phyloP scores from a whole-genome alignment of 2,797 vertebrate genomes.

The Vespertilio murinus region DNA sequence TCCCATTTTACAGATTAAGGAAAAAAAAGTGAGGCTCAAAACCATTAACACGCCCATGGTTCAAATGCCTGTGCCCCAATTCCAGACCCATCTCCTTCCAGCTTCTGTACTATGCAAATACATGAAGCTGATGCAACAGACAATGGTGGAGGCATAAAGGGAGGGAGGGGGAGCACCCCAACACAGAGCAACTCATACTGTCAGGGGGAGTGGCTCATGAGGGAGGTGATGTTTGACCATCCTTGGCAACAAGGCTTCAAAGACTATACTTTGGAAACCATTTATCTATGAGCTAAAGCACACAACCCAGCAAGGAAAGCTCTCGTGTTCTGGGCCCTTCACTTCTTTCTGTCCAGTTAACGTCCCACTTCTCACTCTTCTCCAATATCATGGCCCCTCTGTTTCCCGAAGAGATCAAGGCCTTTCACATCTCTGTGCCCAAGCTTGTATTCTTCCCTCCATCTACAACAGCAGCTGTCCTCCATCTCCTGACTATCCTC shows the following conservation, averaged over 20 bases:
- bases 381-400: background rate
- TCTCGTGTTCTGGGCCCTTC: background rate
- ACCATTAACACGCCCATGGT: background rate
- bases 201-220: background rate
- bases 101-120: background rate
- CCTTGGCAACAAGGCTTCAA: background rate
- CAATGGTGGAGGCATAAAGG: rapidly evolving
- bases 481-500: rapidly evolving
- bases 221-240: background rate
- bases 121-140: background rate
- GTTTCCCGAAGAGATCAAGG: background rate
- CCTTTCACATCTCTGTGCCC: background rate
- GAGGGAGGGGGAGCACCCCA: too few species aligned
- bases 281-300: background rate
- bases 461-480: background rate
- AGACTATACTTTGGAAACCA: background rate
- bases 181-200: background rate
- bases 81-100: background rate
- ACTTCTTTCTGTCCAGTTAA: background rate
- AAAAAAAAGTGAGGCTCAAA: background rate
- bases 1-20: background rate
- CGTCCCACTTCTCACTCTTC: background rate
- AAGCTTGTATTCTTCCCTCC: rapidly evolving
- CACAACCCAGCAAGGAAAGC: background rate
- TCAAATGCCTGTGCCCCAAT: background rate